Base-by-base conservation (phyloP, 2,113 vertebrate genomes). In the Alaudala cheleensis region DNA sequence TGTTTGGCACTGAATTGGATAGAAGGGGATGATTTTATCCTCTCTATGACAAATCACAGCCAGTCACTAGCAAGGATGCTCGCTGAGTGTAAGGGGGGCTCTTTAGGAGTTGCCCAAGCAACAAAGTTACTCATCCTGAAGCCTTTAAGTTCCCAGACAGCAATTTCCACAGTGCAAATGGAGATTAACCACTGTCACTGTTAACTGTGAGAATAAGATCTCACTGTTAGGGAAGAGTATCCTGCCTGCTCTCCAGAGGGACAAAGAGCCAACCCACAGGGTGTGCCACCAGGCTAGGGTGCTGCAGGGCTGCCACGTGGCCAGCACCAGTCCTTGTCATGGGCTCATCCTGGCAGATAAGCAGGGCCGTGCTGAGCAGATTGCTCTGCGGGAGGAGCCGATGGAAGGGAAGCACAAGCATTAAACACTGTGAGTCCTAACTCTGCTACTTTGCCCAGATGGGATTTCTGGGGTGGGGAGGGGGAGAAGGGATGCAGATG, bases 401-500 rank as follows among this genome's bases (percentile, higher is more conserved):
- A 71, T 0, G 5, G 49, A n/a, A 80, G 39, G 42, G 29, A 93
- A 85, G 70, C 50, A 57, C 34, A 34, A 25, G 79, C 71, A 60
- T 42, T 81, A 81, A 71, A 95, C 56, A 60, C 31, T 49, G 22
- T 1, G 44, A 95, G 71, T 93, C 76, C 92, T 65, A 86, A 66
- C 76, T 94, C 58, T 71, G 66, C 91, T 54, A 26, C 83, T 95
- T 92, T 91, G 78, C 73, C 93, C 94, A 97, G 86, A 96, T 93
- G 93, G 93, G 61, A 92, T 94, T 94, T 88, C 40, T 22, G 25
- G 60, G 85, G 25, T 66, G 56, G 82, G 85, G 94, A 94, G 90
- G 82, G 88, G 81, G 82, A 93, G 83, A 92, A 89, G 50, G 14
- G 51, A 86, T 96, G 67, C 96, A 96, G 96, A 97, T 95, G 96